Evolutionary conservation across 2,113 vertebrate genomes (phyloP), one percentile per base, ranked within the genome.

Genomic region (Nycticebus coucang): DNA sequence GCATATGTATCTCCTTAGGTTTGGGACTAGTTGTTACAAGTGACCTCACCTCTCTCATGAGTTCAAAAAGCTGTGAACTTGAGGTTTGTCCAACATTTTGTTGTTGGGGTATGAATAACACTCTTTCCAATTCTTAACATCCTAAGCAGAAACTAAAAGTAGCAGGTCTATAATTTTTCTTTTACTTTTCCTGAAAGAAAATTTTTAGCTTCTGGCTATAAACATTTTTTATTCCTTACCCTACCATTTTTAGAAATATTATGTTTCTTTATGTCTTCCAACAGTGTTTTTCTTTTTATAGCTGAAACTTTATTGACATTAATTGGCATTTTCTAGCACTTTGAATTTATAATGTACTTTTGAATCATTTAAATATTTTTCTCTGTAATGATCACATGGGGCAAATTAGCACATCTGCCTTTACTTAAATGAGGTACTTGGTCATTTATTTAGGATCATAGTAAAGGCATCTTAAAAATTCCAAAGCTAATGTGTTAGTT

Each of bases 201-300:
- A 81, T 4, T 9, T 66, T 79, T 37, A 83, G 50, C 28, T 89
- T 96, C 22, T 59, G 24, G 10, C 28, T 93, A 37, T 37, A 60
- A 87, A 87, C 50, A 94, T 81, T 95, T 96, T 68, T 95, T 62
- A 97, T 92, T 92, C 74, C 22, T 69, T 68, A 41, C 14, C 15
- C 53, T 59, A 19, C 53, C 4, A 69, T 59, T 77, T 81, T 26
- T 19, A 89, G 11, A 13, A 75, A 8, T 75, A 33, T 50, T 60
- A 22, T 72, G 24, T 62, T 41, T 33, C 45, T 91, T 87, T 50
- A 37, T 86, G 79, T 87, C 53, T 87, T 59, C 68, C 1, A 74
- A 26, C 26, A 53, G 72, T 33, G 2, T 75, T 95, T 92, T 94
- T 68, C 41, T 90, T 92, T 50, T 30, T 68, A 45, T 78, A 71